These are phyloP conservation scores for Pterostichus madidus DNA, from an alignment of 2,888 invertebrate species.

Conservation along the genomic window DNA sequence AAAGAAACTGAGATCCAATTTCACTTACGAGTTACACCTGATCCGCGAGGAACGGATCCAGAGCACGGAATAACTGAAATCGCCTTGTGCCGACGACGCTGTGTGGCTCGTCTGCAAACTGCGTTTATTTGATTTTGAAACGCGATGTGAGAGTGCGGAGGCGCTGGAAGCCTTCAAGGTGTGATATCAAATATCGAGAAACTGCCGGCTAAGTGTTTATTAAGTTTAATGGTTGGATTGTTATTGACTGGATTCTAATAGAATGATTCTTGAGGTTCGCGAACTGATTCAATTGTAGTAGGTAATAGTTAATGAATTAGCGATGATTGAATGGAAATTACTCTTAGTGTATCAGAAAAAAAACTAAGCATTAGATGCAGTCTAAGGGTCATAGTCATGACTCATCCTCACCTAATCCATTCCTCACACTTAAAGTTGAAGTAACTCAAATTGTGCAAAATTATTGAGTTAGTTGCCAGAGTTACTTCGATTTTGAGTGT, in stretches of 20 bases:
- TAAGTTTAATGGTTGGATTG: conserved; percentile 16
- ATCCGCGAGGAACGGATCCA: conserved; percentile 10
- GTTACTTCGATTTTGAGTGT: too few relatives aligned
- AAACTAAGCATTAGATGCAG: too few relatives aligned
- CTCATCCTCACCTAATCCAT: too few relatives aligned
- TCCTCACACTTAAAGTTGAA: too few relatives aligned
- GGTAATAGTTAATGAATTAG: background rate
- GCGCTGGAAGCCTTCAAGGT: background rate
- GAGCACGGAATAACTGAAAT: too few relatives aligned
- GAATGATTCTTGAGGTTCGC: background rate
- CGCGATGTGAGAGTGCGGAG: background rate
- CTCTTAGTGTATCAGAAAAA: too few relatives aligned
- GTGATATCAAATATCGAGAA: conserved; percentile 23
- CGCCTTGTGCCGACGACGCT: background rate
- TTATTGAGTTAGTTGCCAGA: too few relatives aligned
- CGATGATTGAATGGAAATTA: background rate
- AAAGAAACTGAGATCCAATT: conserved; percentile 49
- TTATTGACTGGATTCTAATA: background rate
- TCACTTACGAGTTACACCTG: conserved; percentile 54
- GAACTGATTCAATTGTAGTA: background rate
- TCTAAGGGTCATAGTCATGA: too few relatives aligned
- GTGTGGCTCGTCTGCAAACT: conserved; percentile 6
- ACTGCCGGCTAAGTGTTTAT: conserved; percentile 8
- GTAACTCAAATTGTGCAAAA: too few relatives aligned
- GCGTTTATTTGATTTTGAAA: conserved; percentile 32